phyloP scores from a whole-genome alignment of 2,888 invertebrate species.

The Drosophila mulleri region DNA sequence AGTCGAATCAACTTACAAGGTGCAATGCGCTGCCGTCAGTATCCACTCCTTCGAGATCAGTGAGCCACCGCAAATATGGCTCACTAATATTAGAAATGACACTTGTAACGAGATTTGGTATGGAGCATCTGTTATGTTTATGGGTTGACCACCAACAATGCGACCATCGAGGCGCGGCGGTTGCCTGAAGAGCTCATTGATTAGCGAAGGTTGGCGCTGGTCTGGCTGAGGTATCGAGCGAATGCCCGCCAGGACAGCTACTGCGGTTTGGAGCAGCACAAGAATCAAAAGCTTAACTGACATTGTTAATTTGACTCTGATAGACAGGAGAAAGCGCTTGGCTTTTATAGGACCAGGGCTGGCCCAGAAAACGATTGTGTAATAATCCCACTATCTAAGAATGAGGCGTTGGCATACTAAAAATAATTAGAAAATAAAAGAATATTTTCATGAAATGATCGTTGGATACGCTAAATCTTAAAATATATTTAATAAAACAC shows the following conservation, averaged over 20 bases:
- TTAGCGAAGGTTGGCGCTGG: constrained; percentile 5
- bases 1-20: constrained; percentile 69
- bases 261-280: constrained; percentile 48
- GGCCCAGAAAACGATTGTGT: neutral
- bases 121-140: constrained; percentile 84
- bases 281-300: constrained; percentile 29
- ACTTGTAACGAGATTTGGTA: constrained; percentile 84
- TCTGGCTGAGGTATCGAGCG: constrained; percentile 71
- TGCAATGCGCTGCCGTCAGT: constrained; percentile 84
- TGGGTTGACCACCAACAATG: constrained; percentile 83
- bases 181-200: constrained; percentile 21
- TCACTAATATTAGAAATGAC: constrained; percentile 10
- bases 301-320: constrained; percentile 23
- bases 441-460: no score
- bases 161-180: constrained; percentile 83
- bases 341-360: constrained; percentile 56
- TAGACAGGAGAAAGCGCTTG: neutral
- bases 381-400: neutral
- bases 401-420: neutral
- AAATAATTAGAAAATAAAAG: no score
- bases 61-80: constrained; percentile 84
- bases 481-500: no score
- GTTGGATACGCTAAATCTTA: no score
- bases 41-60: constrained; percentile 83
- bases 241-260: constrained; percentile 59